Conservation (phyloP, 2,888 invertebrate species). For the Oscheius sp. region DNA sequence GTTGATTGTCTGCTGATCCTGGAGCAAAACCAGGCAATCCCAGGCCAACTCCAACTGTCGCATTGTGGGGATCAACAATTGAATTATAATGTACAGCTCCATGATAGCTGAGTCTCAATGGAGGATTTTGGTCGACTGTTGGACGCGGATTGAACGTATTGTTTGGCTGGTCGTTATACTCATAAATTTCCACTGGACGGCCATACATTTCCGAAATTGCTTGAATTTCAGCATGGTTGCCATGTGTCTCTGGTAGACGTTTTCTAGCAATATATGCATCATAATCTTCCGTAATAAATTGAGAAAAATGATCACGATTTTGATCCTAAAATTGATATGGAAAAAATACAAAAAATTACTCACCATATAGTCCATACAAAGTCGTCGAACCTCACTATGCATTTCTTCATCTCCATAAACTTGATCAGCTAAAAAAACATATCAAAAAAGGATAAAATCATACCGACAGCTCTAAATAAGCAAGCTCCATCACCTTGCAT, state of each 20-base stretch:
- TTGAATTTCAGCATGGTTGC: slow-evolving; percentile 89
- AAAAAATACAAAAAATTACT: slow-evolving; percentile 67
- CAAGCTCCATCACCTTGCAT: slow-evolving; percentile 90
- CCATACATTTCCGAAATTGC: slow-evolving; percentile 87
- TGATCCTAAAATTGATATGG: slow-evolving; percentile 77
- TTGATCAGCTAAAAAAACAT: slow-evolving; percentile 78
- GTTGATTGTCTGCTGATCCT: slow-evolving; percentile 59
- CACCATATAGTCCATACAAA: slow-evolving; percentile 90
- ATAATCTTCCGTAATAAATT: slow-evolving; percentile 89
- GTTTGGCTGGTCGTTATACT: slow-evolving; percentile 81
- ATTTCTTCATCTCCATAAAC: slow-evolving; percentile 90
- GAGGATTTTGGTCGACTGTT: slow-evolving; percentile 78
- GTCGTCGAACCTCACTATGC: slow-evolving; percentile 82
- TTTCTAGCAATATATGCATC: slow-evolving; percentile 84
- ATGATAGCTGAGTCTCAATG: slow-evolving; percentile 86
- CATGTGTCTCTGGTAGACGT: slow-evolving; percentile 82
- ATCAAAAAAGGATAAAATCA: slow-evolving; percentile 41
- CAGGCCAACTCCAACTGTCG: slow-evolving; percentile 82
- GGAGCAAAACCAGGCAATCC: slow-evolving; percentile 77
- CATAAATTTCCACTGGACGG: slow-evolving; percentile 85
- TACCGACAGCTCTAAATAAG: slow-evolving; percentile 82
- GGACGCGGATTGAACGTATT: slow-evolving; percentile 81
- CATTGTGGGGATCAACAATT: slow-evolving; percentile 83
- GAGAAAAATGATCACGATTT: slow-evolving; percentile 86
- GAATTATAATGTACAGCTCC: slow-evolving; percentile 75